These are phyloP conservation scores for Hippocampus abdominalis DNA, from an alignment of 2,113 vertebrate genomes.

Conservation along the genomic window DNA sequence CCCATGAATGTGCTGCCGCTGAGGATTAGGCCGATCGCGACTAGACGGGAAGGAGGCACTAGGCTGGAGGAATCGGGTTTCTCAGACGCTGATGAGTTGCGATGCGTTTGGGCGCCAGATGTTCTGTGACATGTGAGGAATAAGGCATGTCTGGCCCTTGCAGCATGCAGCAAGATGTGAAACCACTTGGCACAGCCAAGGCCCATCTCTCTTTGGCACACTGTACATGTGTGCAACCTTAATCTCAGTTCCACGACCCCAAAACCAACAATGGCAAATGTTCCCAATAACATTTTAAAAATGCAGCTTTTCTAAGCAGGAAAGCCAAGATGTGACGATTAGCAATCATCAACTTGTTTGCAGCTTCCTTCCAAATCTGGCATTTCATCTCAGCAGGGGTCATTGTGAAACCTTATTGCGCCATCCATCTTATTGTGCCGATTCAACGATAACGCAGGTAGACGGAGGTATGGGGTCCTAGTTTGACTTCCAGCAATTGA, in stretches of 20 bases:
- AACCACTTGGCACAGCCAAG: conserved; percentile 45
- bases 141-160: conserved; percentile 25
- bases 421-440: conserved; percentile 23
- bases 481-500: conserved; percentile 23
- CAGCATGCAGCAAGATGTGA: conserved; percentile 52
- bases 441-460: conserved; percentile 26
- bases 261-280: conserved; percentile 14
- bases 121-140: conserved; percentile 50
- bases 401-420: conserved; percentile 40
- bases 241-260: conserved; percentile 8
- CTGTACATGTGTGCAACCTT: conserved; percentile 21
- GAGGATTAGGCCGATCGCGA: conserved; percentile 18
- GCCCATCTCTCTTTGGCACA: conserved; percentile 43
- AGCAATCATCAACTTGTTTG: conserved; percentile 47
- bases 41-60: conserved; percentile 27
- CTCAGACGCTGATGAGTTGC: conserved; percentile 34
- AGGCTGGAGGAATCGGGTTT: conserved; percentile 38
- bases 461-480: conserved; percentile 14
- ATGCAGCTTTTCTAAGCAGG: conserved; percentile 10
- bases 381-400: conserved; percentile 37
- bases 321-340: conserved; percentile 50
- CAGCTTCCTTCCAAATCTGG: conserved; percentile 13
- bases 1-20: conserved; percentile 5
- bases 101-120: conserved; percentile 61
- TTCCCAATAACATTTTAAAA: conserved; percentile 11